Base-by-base conservation (phyloP, 1,140 invertebrate species). In the Sarcophaga peregrina region DNA sequence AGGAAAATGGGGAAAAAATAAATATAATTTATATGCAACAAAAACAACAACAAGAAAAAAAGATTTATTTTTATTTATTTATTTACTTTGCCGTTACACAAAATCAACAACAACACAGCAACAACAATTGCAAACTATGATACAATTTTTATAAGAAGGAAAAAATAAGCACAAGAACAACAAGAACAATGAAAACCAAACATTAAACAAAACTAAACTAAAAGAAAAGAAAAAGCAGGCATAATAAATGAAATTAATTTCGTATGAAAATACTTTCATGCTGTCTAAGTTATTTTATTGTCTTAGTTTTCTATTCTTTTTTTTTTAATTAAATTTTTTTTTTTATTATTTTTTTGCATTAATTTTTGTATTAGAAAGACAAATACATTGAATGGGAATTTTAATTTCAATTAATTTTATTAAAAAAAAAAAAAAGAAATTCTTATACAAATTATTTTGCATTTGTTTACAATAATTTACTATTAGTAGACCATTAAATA, bases 1-100 rank as follows among this genome's bases (percentile, higher is more conserved):
- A 37, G 25, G 25, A 52, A 52, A 10, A 52, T 52, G 8, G 50
- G 1, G 13, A 10, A 68, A n/a, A 68, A 68, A 68, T 76, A 76
- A 76, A 76, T 47, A 48, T 76, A 76, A 76, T 76, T 76, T 76
- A 76, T 47, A 76, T 76, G 74, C 74, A 76, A 76, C 37, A 11
- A 47, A 76, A 76, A 73, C 25, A 37, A 37, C 1, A 37, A 37
- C 1, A 37, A 1, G 4, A 37, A n/a, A 76, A 76, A 73, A n/a
- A 15, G 47, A 76, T 76, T 76, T 76, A 47, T 76, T 76, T 37
- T 37, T 37, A 37, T 37, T 76, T 17, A 46, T 76, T 76, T 76
- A 47, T 76, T 76, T 76, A 47, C 47, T 76, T 76, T 48, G 74
- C 46, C 46, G 8, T 76, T 48, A 76, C 13, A 46, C 47, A 48